Percentiles rank a stretch among this genome's conserved stretches.
phyloP scores from a whole-genome alignment of 2,888 invertebrate species.

The Tetranychus truncatus region DNA sequence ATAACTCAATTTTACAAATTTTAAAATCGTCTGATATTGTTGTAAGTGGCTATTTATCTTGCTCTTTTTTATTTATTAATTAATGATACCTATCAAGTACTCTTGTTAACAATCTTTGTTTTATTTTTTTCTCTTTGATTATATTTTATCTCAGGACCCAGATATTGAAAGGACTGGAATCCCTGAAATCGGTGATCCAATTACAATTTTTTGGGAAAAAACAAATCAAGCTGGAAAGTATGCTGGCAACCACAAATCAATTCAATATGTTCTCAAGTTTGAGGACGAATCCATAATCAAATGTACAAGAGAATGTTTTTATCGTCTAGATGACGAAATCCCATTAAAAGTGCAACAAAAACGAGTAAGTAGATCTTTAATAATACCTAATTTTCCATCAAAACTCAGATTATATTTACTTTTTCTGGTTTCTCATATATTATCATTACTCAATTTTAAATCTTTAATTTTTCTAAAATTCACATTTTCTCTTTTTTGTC shows the following conservation, averaged over 20 bases:
- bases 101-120: neutral
- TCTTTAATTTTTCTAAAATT: neutral
- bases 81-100: neutral
- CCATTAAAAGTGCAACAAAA: slow-evolving; percentile 40
- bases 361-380: slow-evolving; percentile 29
- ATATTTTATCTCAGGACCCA: slow-evolving; percentile 8
- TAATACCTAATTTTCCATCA: too few relatives aligned
- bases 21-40: slow-evolving; percentile 41
- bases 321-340: slow-evolving; percentile 39
- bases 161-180: slow-evolving; percentile 16
- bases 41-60: slow-evolving; percentile 30
- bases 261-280: slow-evolving; percentile 31
- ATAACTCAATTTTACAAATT: slow-evolving; percentile 43
- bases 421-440: neutral
- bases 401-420: too few relatives aligned
- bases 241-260: slow-evolving; percentile 18
- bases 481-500: neutral
- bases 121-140: neutral
- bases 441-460: neutral
- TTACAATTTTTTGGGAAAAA: slow-evolving; percentile 40
- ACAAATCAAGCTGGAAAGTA: slow-evolving; percentile 35
- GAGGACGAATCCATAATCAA: slow-evolving; percentile 36
- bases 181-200: slow-evolving; percentile 36
- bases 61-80: neutral
- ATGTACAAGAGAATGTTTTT: slow-evolving; percentile 40